A percentile compares a stretch with the other conserved stretches of the same genome.
Evolutionary conservation across 2,113 vertebrate species (phyloP).

Genomic region (Chaenocephalus aceratus): DNA sequence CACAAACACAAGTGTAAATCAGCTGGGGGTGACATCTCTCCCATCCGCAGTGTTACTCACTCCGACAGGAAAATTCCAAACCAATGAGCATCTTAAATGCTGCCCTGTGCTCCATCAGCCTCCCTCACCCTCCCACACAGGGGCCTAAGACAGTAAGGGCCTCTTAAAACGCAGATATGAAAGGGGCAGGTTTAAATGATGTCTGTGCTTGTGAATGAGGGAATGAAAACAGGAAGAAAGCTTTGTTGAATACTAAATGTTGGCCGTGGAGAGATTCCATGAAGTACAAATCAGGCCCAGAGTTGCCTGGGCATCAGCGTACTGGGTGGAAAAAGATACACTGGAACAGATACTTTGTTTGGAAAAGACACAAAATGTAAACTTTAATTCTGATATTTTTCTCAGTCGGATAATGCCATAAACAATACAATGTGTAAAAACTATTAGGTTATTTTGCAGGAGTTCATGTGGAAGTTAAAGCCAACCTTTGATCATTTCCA

Average conservation of each 20-base stretch:
- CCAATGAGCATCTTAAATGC: conserved; percentile 36
- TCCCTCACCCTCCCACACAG: neutral
- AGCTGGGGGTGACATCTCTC: conserved; percentile 24
- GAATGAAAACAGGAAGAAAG: neutral
- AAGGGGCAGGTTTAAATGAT: conserved; percentile 27
- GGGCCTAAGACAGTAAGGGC: neutral
- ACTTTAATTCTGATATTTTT: conserved; percentile 2
- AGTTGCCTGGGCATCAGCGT: neutral
- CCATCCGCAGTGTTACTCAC: conserved; percentile 19
- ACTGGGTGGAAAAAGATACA: conserved; percentile 8
- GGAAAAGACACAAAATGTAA: neutral
- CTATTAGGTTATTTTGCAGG: too few relatives aligned
- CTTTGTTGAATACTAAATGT: conserved; percentile 2
- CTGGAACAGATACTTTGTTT: neutral
- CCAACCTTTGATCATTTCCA: too few relatives aligned
- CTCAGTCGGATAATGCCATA: too few relatives aligned
- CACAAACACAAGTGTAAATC: conserved; percentile 67
- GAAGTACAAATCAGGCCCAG: neutral
- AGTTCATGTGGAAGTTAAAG: too few relatives aligned
- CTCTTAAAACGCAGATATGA: conserved; percentile 13
- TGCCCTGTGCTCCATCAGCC: conserved; percentile 31
- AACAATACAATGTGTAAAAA: too few relatives aligned
- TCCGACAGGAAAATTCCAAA: conserved; percentile 40
- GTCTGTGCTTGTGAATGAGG: conserved; percentile 21
- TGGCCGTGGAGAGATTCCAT: conserved; percentile 8